Percentiles rank a stretch among this genome's conserved stretches.
These are phyloP conservation scores for Colaptes auratus DNA, from an alignment of 2,113 vertebrate genomes.

Conservation along the genomic window DNA sequence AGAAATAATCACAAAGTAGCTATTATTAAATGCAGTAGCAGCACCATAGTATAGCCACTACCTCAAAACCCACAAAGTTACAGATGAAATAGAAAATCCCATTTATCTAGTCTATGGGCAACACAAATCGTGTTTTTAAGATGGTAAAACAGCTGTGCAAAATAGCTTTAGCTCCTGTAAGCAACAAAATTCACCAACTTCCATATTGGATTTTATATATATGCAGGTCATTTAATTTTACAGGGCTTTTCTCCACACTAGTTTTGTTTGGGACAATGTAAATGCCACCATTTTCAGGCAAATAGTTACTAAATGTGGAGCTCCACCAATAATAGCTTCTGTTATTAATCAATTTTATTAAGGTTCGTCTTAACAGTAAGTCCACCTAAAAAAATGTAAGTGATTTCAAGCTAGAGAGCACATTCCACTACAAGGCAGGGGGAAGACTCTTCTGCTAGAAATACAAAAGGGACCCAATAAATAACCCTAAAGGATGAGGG, in stretches of 20 bases:
- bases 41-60: background rate
- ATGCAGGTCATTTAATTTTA: background rate
- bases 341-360: background rate
- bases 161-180: background rate
- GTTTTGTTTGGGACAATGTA: background rate
- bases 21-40: background rate
- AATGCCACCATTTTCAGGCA: background rate
- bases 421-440: fast-evolving
- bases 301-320: background rate
- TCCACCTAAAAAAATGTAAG: background rate
- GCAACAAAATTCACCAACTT: fast-evolving
- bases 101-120: background rate
- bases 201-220: background rate
- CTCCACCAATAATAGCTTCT: background rate
- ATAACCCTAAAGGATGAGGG: background rate
- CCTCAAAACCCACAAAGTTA: background rate
- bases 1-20: background rate
- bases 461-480: fast-evolving
- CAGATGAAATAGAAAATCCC: background rate
- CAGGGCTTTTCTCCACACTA: background rate
- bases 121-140: fast-evolving
- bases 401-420: background rate
- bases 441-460: background rate
- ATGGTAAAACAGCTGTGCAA: background rate
- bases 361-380: background rate